Conservation (phyloP, 1,140 invertebrate species). For the Eurosta solidaginis region DNA sequence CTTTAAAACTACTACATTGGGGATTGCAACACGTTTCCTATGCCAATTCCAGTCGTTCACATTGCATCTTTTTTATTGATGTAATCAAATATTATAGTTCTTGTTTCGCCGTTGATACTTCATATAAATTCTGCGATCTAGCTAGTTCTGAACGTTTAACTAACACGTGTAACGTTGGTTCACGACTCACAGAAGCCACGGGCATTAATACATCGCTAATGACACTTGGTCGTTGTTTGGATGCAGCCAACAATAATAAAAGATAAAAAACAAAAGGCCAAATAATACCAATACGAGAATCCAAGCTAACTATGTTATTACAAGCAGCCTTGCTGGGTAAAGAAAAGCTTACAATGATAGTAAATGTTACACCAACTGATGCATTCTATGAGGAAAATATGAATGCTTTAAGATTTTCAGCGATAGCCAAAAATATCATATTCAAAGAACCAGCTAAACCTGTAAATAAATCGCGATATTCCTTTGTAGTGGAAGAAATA, state of each 20-base stretch:
- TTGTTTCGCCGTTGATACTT: conserved; percentile 58
- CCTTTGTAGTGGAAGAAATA: conserved; percentile 39
- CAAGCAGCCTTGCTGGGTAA: conserved; percentile 70
- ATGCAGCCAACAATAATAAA: conserved; percentile 66
- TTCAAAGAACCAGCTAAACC: conserved; percentile 53
- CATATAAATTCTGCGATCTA: conserved; percentile 84
- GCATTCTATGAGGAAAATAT: conserved; percentile 79
- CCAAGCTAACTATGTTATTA: conserved; percentile 78
- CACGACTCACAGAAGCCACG: conserved; percentile 82
- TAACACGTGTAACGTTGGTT: conserved; percentile 86
- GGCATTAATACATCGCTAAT: conserved; percentile 90
- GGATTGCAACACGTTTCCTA: conserved; percentile 73
- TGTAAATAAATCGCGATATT: conserved; percentile 47
- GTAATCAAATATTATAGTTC: conserved; percentile 66
- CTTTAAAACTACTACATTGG: conserved; percentile 73
- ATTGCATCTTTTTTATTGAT: conserved; percentile 86
- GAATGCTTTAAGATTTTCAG: conserved; percentile 76
- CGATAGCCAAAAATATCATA: conserved; percentile 72
- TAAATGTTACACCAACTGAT: conserved; percentile 76
- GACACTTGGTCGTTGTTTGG: conserved; percentile 83
- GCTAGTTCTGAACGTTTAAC: conserved; percentile 88
- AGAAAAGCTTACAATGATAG: conserved; percentile 78
- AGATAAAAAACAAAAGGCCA: conserved; percentile 58
- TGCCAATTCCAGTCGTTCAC: conserved; percentile 84
- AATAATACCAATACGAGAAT: conserved; percentile 68